Conservation (phyloP, 2,113 vertebrate genomes). For the Dissostichus mawsoni region DNA sequence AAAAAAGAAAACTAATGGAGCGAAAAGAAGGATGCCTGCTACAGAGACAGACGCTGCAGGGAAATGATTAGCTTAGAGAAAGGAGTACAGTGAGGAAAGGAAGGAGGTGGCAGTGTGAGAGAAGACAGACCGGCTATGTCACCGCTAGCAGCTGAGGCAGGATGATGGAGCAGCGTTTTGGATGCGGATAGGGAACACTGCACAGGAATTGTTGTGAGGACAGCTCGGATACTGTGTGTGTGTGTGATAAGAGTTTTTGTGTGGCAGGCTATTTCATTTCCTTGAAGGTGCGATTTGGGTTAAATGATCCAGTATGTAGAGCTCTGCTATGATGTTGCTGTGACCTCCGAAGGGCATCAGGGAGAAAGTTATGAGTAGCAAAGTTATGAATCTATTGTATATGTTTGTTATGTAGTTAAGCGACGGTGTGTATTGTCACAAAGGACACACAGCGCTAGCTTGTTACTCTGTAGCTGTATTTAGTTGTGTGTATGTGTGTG, state of each 20-base stretch:
- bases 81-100: slow-evolving; percentile 61
- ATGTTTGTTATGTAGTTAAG: slow-evolving; percentile 27
- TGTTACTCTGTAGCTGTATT: slow-evolving; percentile 2
- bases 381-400: neutral
- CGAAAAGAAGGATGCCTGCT: slow-evolving; percentile 6
- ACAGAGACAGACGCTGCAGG: slow-evolving; percentile 17
- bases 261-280: slow-evolving; percentile 1
- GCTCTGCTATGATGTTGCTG: slow-evolving; percentile 6
- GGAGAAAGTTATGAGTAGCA: slow-evolving; percentile 13
- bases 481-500: slow-evolving; percentile 31
- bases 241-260: neutral
- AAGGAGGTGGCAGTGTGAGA: slow-evolving; percentile 30
- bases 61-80: slow-evolving; percentile 63
- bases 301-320: slow-evolving; percentile 18
- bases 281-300: slow-evolving; percentile 24
- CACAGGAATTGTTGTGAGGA: slow-evolving; percentile 27
- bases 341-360: slow-evolving; percentile 48
- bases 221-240: slow-evolving; percentile 29
- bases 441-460: slow-evolving; percentile 12
- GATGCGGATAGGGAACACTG: slow-evolving; percentile 37
- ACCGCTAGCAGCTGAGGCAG: slow-evolving; percentile 48
- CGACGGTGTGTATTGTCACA: slow-evolving; percentile 18
- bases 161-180: slow-evolving; percentile 34
- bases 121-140: slow-evolving; percentile 34
- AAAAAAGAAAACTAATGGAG: slow-evolving; percentile 37